These are phyloP conservation scores for Mnemiopsis leidyi DNA, from an alignment of 37 sponge, comb jelly and placozoan species.

Conservation along the genomic window DNA sequence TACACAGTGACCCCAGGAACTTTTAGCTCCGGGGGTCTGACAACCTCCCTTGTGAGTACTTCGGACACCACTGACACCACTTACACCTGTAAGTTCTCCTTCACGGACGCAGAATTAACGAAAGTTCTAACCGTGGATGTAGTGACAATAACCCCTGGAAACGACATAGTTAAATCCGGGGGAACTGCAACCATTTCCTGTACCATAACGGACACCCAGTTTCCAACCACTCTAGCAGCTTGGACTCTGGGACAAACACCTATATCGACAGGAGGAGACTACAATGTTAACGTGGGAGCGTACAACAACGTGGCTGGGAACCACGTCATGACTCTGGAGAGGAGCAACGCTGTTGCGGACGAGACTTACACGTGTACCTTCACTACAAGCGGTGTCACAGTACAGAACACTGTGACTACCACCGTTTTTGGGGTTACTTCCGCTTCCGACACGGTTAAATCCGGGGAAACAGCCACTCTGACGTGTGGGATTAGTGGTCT, in stretches of 20 bases:
- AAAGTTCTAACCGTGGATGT: no score
- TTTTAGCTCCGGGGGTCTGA: no score
- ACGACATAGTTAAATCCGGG: background rate
- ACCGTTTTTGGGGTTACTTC: background rate
- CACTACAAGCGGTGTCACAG: background rate
- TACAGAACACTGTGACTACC: background rate
- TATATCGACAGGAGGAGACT: background rate
- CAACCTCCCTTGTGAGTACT: background rate
- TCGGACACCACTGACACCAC: background rate
- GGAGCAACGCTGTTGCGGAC: background rate
- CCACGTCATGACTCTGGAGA: background rate
- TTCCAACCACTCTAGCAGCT: no score
- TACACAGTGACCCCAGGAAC: background rate
- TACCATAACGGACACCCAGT: background rate
- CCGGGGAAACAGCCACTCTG: slow-evolving; percentile 3
- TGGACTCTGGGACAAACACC: background rate
- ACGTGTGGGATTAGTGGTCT: background rate
- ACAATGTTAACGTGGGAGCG: background rate
- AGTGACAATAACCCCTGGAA: no score
- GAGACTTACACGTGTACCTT: background rate
- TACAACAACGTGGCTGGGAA: background rate
- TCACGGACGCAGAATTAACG: no score
- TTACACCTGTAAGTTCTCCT: background rate
- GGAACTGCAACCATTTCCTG: background rate
- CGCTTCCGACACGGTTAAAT: background rate